Percentiles rank a stretch among this genome's conserved stretches.
These are phyloP conservation scores for Clarias pachynema DNA, from an alignment of 2,797 vertebrate species.

Conservation along the genomic window DNA sequence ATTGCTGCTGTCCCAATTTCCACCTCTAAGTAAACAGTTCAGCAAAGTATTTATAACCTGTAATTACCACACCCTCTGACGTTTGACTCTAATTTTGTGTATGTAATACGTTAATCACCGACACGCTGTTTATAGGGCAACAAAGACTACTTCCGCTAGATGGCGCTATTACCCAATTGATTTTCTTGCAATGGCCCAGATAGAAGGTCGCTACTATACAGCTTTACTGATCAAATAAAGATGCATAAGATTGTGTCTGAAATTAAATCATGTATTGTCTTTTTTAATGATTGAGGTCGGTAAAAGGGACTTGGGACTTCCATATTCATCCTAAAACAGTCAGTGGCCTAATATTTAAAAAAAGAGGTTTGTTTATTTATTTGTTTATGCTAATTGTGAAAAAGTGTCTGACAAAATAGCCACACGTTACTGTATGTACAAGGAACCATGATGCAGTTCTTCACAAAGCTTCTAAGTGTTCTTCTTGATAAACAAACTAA, in stretches of 20 bases:
- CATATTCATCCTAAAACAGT: background rate
- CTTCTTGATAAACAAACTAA: background rate
- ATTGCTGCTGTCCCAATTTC: background rate
- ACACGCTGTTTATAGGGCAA: background rate
- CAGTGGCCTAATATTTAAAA: background rate
- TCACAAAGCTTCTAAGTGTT: background rate
- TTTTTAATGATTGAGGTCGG: too few species aligned
- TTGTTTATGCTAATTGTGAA: background rate
- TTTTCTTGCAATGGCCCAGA: background rate
- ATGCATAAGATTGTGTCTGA: background rate
- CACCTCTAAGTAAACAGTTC: background rate
- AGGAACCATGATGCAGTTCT: background rate
- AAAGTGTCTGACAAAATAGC: background rate
- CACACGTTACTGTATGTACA: background rate
- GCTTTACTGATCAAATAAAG: background rate
- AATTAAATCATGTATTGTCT: background rate
- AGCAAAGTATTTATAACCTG: background rate
- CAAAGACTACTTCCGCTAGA: conserved; percentile 5
- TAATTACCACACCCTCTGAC: background rate
- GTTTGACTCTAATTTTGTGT: background rate
- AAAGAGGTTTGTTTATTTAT: background rate
- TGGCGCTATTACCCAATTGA: background rate
- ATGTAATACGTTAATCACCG: background rate
- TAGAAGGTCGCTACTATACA: background rate
- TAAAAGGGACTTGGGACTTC: background rate